Evolutionary conservation across 2,113 vertebrate genomes (phyloP).

Genomic region (Dendropsophus ebraccatus): DNA sequence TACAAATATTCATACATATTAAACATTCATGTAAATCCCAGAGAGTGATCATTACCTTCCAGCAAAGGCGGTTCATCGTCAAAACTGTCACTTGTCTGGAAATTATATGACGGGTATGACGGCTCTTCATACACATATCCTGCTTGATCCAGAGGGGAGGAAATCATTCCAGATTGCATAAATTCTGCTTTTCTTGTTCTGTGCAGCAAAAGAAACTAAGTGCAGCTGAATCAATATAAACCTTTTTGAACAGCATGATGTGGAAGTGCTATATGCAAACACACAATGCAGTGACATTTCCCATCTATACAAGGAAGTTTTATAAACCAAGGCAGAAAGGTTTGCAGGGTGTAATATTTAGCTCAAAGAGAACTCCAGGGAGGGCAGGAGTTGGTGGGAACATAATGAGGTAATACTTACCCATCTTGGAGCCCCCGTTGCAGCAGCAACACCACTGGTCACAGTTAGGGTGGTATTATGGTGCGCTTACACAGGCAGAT

Average conservation of each 20-base stretch:
- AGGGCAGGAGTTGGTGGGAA: too few relatives aligned
- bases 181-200: constrained; percentile 52
- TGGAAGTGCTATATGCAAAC: not conserved
- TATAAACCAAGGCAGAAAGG: too few relatives aligned
- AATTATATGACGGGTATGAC: constrained; percentile 2
- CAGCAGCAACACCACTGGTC: too few relatives aligned
- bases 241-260: not conserved
- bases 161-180: constrained; percentile 59
- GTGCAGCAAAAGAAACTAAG: not conserved
- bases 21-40: not conserved
- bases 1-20: too few relatives aligned
- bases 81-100: constrained; percentile 66
- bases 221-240: not conserved
- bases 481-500: too few relatives aligned
- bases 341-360: too few relatives aligned
- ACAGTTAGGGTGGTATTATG: too few relatives aligned
- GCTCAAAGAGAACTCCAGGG: too few relatives aligned
- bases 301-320: not conserved
- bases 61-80: constrained; percentile 85
- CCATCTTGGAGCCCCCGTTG: too few relatives aligned
- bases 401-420: too few relatives aligned
- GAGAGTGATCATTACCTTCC: constrained; percentile 75
- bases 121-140: constrained; percentile 77
- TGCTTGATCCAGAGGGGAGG: constrained; percentile 61
- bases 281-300: not conserved